A percentile compares a stretch with the other conserved stretches of the same genome.
Conservation (phyloP, 2,797 vertebrate genomes). For the Synaphobranchus kaupii region DNA sequence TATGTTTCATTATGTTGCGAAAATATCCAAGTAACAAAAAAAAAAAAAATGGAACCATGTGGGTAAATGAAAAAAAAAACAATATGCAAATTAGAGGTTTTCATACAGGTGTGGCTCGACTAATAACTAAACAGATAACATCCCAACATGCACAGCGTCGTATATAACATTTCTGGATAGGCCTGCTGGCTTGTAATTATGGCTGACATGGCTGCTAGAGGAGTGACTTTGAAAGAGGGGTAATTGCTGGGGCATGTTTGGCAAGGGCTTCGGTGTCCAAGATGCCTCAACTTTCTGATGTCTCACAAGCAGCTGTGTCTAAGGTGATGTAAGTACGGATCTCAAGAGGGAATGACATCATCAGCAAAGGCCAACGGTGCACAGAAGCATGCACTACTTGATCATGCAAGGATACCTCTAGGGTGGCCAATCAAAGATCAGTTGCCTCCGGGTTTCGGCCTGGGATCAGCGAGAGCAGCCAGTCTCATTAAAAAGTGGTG, state of each 20-base stretch:
- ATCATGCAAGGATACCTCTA: too few species aligned
- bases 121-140: neutral
- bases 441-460: too few species aligned
- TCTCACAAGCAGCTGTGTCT: neutral
- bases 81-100: neutral
- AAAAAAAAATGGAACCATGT: neutral
- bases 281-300: neutral
- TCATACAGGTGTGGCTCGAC: neutral
- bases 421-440: too few species aligned
- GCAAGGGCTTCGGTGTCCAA: too few species aligned
- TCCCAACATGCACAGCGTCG: neutral
- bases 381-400: too few species aligned
- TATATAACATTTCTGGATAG: neutral
- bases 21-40: too few species aligned
- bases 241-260: neutral
- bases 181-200: neutral
- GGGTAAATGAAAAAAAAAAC: neutral
- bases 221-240: neutral
- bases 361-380: too few species aligned
- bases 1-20: neutral
- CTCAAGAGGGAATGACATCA: too few species aligned
- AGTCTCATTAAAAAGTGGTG: too few species aligned
- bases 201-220: neutral
- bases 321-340: neutral
- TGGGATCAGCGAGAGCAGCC: too few species aligned